A percentile compares a stretch with the other conserved stretches of the same genome.
Conservation (phyloP, 1,140 invertebrate species). For the Pomacea maculata region DNA sequence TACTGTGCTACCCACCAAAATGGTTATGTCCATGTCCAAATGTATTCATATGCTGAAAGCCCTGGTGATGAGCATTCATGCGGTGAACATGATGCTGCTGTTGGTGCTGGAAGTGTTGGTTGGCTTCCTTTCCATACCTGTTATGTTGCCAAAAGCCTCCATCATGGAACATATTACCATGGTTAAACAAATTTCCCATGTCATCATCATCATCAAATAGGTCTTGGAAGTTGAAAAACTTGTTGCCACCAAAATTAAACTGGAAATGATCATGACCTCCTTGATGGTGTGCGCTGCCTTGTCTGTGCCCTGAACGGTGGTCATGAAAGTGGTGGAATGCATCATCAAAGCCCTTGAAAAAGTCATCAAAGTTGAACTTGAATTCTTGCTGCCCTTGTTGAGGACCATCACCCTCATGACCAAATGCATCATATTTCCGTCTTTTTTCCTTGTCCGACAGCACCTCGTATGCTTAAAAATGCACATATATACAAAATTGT, state of each 20-base stretch:
- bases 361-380: slow-evolving; percentile 57
- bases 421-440: slow-evolving; percentile 92
- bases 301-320: too few relatives aligned
- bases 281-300: slow-evolving; percentile 15
- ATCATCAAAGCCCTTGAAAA: slow-evolving; percentile 58
- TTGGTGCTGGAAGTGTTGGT: slow-evolving; percentile 26
- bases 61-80: slow-evolving; percentile 22
- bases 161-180: slow-evolving; percentile 25
- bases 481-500: slow-evolving; percentile 10
- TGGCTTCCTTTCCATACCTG: slow-evolving; percentile 19
- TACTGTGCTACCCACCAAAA: slow-evolving; percentile 8
- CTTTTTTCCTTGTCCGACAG: slow-evolving; percentile 92
- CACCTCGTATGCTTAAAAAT: slow-evolving; percentile 86
- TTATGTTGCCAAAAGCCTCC: slow-evolving; percentile 8
- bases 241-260: slow-evolving; percentile 39
- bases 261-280: slow-evolving; percentile 30
- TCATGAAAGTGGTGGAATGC: slow-evolving; percentile 32
- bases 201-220: slow-evolving; percentile 50
- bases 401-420: slow-evolving; percentile 60
- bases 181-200: slow-evolving; percentile 20
- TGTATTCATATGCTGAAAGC: slow-evolving; percentile 28
- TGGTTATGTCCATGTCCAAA: slow-evolving; percentile 3
- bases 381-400: slow-evolving; percentile 39
- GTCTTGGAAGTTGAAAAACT: slow-evolving; percentile 56
- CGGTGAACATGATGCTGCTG: slow-evolving; percentile 23